phyloP scores from a whole-genome alignment of 1,140 invertebrate species.

The Neocloeon triangulifer region DNA sequence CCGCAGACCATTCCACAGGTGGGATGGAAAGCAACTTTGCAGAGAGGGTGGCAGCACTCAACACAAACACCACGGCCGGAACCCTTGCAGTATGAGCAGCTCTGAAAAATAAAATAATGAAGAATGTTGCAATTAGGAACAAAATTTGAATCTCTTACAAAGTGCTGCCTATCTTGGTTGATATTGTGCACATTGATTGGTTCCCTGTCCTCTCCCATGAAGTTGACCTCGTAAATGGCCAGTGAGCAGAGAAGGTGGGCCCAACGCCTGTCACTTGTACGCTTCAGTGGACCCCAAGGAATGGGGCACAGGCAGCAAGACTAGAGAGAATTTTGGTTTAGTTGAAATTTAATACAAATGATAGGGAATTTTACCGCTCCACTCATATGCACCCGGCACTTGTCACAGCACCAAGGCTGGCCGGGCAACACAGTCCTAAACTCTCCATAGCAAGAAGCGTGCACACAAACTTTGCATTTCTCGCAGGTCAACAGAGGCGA shows the following conservation, averaged over 20 bases:
- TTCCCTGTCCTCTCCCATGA: slow-evolving; percentile 14
- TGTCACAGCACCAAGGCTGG: slow-evolving; percentile 23
- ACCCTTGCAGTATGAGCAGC: slow-evolving; percentile 8
- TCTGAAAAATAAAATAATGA: slow-evolving; percentile 6
- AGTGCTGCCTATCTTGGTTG: slow-evolving; percentile 11
- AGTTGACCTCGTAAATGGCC: slow-evolving; percentile 18
- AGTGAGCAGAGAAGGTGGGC: slow-evolving; percentile 28
- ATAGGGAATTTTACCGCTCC: slow-evolving; percentile 14
- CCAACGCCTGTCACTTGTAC: slow-evolving; percentile 29
- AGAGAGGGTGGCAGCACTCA: slow-evolving; percentile 19
- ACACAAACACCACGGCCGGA: slow-evolving; percentile 15
- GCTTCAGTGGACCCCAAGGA: slow-evolving; percentile 35
- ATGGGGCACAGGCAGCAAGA: slow-evolving; percentile 28
- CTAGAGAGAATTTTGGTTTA: no score
- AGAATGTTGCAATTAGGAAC: slow-evolving; percentile 9
- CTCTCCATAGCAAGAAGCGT: slow-evolving; percentile 23
- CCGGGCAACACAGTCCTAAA: slow-evolving; percentile 15
- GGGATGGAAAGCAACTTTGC: slow-evolving; percentile 21
- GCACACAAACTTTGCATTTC: slow-evolving; percentile 22
- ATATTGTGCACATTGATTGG: slow-evolving; percentile 19
- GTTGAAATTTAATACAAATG: no score
- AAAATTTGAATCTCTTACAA: slow-evolving; percentile 5
- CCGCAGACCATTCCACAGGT: slow-evolving; percentile 24
- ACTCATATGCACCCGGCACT: slow-evolving; percentile 16
- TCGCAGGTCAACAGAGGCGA: slow-evolving; percentile 17